Base-by-base conservation (phyloP, 2,113 vertebrate genomes). In the Spilogale gracilis region DNA sequence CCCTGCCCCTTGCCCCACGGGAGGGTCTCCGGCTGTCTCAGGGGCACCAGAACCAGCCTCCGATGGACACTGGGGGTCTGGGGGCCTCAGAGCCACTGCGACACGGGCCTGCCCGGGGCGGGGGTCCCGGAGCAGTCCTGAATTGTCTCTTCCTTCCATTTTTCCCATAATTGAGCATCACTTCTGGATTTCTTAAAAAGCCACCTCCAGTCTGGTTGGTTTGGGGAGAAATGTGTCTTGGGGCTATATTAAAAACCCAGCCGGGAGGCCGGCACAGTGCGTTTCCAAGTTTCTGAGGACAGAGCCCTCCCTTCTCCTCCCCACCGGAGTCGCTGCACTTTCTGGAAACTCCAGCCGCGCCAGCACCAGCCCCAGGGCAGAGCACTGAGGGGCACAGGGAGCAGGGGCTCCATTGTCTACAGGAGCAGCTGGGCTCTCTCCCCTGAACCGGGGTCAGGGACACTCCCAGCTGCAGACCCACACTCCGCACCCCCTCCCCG, bases 281-380 rank as follows among this genome's bases (percentile, higher is more conserved):
- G 30, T 25, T 17, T 16, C 92, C 7, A 13, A 17, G 27, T 25
- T 17, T 16, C 92, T 9, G 16, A 17, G 27, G 52, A 32, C 7
- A 11, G 7, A 3, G 74, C 14, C 45, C 5, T 3, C 43, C 43
- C 23, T 25, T 50, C 25, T 76, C 16, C 18, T n/a, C 32, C n/a
- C 32, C 32, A 5, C 14, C 2, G 6, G 11, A 27, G 76, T 90
- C 3, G 27, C 61, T 54, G 67, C 30, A 43, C 85, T 58, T 93
- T 56, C 90, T 92, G 81, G 96, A 92, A 97, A 97, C 61, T 84
- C 93, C 91, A 74, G 85, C 88, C 3, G 0, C 61, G 9, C 85
- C 89, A 18, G 91, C 5, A 0, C 81, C 85, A 84, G 78, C 43
- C 74, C 83, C n/a, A 8, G 7, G 82, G n/a, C 90, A 76, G 69